A percentile compares a stretch with the other conserved stretches of the same genome.
Evolutionary conservation across 1,140 invertebrate genomes (phyloP).

Genomic region (Arion vulgaris): DNA sequence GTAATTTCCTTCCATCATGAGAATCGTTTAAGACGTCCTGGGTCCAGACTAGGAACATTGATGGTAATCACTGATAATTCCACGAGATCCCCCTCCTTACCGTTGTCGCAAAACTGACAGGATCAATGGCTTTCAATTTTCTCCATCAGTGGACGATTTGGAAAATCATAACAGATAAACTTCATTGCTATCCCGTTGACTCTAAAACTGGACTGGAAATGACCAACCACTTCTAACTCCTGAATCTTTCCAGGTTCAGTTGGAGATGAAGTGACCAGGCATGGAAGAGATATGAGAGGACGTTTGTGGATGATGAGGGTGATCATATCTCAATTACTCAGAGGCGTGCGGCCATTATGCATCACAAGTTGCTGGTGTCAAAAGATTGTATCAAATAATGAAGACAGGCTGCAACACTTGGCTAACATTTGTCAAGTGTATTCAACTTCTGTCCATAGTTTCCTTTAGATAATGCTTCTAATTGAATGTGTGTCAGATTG

Average conservation of each 20-base stretch:
- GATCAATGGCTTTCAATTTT: slow-evolving; percentile 35
- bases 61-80: slow-evolving; percentile 29
- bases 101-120: background rate
- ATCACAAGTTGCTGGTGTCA: background rate
- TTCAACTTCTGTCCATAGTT: too few species aligned
- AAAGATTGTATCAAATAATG: slow-evolving; percentile 2
- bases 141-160: background rate
- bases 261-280: background rate
- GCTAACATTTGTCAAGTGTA: too few species aligned
- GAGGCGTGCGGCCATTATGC: background rate
- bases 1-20: slow-evolving; percentile 36
- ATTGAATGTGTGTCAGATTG: too few species aligned
- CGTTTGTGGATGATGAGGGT: background rate
- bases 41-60: background rate
- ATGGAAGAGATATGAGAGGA: background rate
- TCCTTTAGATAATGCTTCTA: too few species aligned
- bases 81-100: background rate
- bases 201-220: background rate
- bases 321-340: background rate
- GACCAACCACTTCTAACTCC: background rate
- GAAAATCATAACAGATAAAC: slow-evolving; percentile 34
- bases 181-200: slow-evolving; percentile 20
- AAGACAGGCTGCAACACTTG: background rate
- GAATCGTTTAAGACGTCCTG: slow-evolving; percentile 28
- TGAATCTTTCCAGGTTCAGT: background rate